phyloP scores from a whole-genome alignment of 1,140 invertebrate genomes.

The Drosophila kohkoa region DNA sequence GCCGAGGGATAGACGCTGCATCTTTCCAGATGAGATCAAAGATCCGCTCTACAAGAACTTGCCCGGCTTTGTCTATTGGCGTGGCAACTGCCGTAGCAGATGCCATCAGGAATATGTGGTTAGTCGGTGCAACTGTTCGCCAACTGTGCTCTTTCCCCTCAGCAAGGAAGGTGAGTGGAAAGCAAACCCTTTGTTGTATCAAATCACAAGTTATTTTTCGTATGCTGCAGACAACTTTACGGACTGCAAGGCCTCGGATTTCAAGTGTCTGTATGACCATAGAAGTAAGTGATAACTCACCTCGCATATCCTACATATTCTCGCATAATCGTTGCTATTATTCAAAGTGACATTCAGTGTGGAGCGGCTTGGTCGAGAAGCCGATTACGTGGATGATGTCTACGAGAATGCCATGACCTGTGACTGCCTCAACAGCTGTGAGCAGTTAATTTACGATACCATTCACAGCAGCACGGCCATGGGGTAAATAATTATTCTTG shows the following conservation, averaged over 20 bases:
- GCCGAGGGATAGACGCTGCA: conserved; percentile 48
- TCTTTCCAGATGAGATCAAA: conserved; percentile 66
- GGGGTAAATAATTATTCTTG: conserved; percentile 47
- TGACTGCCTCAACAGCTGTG: conserved; percentile 71
- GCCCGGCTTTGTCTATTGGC: conserved; percentile 68
- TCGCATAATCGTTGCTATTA: neutral
- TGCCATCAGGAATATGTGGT: conserved; percentile 76
- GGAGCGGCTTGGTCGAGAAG: conserved; percentile 52
- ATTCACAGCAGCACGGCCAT: conserved; percentile 41
- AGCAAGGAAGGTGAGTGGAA: conserved; percentile 42
- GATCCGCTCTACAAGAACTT: conserved; percentile 66
- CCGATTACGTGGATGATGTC: conserved; percentile 55
- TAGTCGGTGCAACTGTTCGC: conserved; percentile 64
- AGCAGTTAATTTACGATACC: conserved; percentile 62
- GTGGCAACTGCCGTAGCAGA: conserved; percentile 68
- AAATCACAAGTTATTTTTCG: neutral
- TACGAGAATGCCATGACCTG: conserved; percentile 65
- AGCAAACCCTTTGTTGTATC: neutral
- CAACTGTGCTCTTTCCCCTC: conserved; percentile 66
- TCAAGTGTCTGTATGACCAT: conserved; percentile 70
- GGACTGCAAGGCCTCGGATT: conserved; percentile 69
- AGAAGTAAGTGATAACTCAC: conserved; percentile 49
- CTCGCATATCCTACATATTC: neutral
- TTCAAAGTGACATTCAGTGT: conserved; percentile 50
- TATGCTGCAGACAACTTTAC: conserved; percentile 66